These are phyloP conservation scores for Apodemus speciosus DNA, from an alignment of 2,113 vertebrate genomes.

Conservation along the genomic window DNA sequence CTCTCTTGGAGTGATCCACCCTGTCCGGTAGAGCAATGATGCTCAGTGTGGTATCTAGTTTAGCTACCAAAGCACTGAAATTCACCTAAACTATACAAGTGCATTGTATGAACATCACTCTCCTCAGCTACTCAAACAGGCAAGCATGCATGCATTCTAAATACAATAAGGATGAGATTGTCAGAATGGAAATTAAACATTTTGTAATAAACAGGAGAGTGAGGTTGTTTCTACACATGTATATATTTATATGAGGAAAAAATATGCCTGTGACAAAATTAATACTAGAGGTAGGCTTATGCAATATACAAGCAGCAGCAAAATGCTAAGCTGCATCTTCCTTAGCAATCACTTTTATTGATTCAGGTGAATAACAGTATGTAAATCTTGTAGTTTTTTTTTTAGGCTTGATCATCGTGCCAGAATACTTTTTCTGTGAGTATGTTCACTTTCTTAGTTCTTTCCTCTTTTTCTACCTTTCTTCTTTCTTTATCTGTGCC, in stretches of 20 bases:
- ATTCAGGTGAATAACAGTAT: background rate
- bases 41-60: background rate
- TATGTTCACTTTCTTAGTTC: background rate
- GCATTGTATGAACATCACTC: background rate
- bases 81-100: background rate
- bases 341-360: background rate
- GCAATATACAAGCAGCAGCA: background rate
- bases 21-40: background rate
- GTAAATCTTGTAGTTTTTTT: background rate
- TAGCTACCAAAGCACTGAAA: background rate
- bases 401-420: background rate
- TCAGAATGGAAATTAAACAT: conserved; percentile 41
- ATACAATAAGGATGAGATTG: background rate
- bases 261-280: background rate
- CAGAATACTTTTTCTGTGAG: background rate
- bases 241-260: conserved; percentile 35
- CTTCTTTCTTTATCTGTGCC: background rate
- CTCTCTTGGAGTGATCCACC: background rate
- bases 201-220: conserved; percentile 33
- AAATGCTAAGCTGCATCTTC: background rate
- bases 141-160: background rate
- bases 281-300: background rate
- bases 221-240: background rate
- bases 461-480: background rate
- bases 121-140: background rate